phyloP scores from a whole-genome alignment of 2,888 invertebrate genomes.

The Saturnia japonica region DNA sequence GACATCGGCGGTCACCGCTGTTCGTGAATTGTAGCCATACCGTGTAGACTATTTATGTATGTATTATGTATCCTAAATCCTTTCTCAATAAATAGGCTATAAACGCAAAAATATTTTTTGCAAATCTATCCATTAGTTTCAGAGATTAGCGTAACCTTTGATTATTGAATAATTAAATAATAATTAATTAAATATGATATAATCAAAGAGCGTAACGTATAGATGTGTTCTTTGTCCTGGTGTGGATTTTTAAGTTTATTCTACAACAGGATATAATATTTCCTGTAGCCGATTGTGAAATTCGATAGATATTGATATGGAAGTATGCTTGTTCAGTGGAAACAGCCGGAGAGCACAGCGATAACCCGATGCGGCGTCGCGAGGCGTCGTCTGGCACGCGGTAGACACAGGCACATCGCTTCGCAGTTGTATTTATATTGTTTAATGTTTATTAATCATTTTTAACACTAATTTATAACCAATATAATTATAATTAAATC shows the following conservation, averaged over 20 bases:
- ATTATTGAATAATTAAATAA: too few species aligned
- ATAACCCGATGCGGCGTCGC: constrained; percentile 35
- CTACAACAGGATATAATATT: neutral
- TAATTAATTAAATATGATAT: too few species aligned
- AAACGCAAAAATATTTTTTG: too few species aligned
- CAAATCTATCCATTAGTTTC: too few species aligned
- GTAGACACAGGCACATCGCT: constrained; percentile 14
- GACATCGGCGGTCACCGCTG: too few species aligned
- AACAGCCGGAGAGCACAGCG: constrained; percentile 38
- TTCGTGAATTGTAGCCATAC: too few species aligned
- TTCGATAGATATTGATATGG: constrained; percentile 10
- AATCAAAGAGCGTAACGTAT: too few species aligned
- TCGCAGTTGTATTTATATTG: constrained; percentile 18
- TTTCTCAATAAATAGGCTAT: too few species aligned
- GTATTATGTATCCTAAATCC: too few species aligned
- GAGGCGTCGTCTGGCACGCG: constrained; percentile 24
- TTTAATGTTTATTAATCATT: neutral
- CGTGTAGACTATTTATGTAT: too few species aligned
- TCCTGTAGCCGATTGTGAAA: constrained; percentile 2
- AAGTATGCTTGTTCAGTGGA: constrained; percentile 33
- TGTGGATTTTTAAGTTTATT: neutral
- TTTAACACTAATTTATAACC: neutral
- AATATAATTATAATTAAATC: neutral
- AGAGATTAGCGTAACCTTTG: too few species aligned
- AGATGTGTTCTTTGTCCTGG: neutral